A percentile compares a stretch with the other conserved stretches of the same genome.
Evolutionary conservation across 2,113 vertebrate species (phyloP).

Genomic region (Ictalurus furcatus): DNA sequence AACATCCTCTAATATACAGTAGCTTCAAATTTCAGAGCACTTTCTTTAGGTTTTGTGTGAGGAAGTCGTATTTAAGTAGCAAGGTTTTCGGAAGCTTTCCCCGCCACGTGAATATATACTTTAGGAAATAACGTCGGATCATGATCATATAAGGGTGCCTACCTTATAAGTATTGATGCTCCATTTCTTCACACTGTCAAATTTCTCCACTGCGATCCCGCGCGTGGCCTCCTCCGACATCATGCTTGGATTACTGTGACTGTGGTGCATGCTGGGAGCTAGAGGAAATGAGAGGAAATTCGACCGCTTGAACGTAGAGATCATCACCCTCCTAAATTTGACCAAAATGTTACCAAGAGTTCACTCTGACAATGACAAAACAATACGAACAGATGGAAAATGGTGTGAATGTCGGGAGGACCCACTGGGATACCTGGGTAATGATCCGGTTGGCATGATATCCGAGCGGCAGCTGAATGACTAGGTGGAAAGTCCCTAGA

Average conservation of each 20-base stretch:
- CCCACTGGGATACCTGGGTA: slow-evolving; percentile 66
- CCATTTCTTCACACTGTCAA: slow-evolving; percentile 94
- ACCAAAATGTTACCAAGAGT: not conserved
- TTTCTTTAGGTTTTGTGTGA: too few species aligned
- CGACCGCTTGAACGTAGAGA: not conserved
- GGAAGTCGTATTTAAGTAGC: not conserved
- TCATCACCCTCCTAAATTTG: not conserved
- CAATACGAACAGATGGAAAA: not conserved
- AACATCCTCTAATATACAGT: too few species aligned
- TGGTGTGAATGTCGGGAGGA: not conserved
- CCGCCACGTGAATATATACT: not conserved
- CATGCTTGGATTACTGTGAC: slow-evolving; percentile 73
- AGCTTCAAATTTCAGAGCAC: not conserved
- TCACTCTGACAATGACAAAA: not conserved
- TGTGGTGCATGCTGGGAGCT: slow-evolving; percentile 86
- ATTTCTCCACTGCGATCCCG: slow-evolving; percentile 92
- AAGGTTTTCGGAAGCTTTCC: not conserved
- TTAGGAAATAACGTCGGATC: not conserved
- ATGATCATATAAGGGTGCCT: not conserved
- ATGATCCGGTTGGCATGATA: slow-evolving; percentile 67
- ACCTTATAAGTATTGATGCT: slow-evolving; percentile 98
- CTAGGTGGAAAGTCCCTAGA: slow-evolving; percentile 70
- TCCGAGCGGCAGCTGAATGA: slow-evolving; percentile 70
- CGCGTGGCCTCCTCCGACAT: slow-evolving; percentile 79
- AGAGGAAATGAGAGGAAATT: slow-evolving; percentile 1